Conservation (phyloP, 2,888 invertebrate species). For the Drosophila austrosaltans region DNA sequence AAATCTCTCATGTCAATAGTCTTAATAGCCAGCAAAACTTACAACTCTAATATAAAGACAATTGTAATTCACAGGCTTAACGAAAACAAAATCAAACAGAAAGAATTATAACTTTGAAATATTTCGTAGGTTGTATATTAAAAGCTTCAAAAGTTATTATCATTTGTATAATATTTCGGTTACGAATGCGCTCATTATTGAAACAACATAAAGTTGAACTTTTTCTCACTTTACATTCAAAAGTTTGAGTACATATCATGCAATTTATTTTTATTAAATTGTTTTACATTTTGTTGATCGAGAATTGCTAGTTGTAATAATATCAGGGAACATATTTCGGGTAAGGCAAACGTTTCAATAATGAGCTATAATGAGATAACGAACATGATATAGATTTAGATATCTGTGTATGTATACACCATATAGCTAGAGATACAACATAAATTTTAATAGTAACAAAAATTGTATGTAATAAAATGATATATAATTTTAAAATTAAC, state of each 20-base stretch:
- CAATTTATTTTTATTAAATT: neutral
- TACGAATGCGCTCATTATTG: neutral
- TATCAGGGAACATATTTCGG: constrained; percentile 15
- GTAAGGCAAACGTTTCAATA: constrained; percentile 18
- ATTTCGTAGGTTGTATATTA: constrained; percentile 12
- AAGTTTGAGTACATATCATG: constrained; percentile 9
- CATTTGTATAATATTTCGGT: neutral
- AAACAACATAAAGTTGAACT: neutral
- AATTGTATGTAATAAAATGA: constrained; percentile 5
- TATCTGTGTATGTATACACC: neutral
- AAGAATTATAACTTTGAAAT: neutral
- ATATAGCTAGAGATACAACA: constrained; percentile 5
- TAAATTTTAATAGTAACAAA: constrained; percentile 7
- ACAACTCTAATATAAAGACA: constrained; percentile 6
- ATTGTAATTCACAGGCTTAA: constrained; percentile 3
- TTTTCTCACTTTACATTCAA: neutral
- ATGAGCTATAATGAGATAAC: neutral
- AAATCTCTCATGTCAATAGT: constrained; percentile 19
- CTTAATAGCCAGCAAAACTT: constrained; percentile 2
- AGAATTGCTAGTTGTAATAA: neutral
- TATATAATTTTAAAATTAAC: constrained; percentile 11
- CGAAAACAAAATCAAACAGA: neutral
- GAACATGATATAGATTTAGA: neutral
- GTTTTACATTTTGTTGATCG: neutral
- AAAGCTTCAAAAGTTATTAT: constrained; percentile 9